These are phyloP conservation scores for Lagria hirta DNA, from an alignment of 2,888 invertebrate species.

Conservation along the genomic window DNA sequence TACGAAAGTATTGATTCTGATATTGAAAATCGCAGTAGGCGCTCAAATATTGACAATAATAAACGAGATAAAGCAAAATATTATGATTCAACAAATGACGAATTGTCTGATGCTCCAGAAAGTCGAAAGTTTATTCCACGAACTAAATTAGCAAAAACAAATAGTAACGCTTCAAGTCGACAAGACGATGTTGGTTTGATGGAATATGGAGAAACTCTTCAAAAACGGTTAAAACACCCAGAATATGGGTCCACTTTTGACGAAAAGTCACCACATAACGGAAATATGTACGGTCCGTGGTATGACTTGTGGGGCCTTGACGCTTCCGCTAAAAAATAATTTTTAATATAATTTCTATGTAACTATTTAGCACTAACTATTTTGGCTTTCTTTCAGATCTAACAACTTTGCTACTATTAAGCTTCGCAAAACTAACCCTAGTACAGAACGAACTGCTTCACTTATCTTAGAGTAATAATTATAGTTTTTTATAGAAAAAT, in stretches of 20 bases:
- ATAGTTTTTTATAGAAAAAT: slow-evolving; percentile 5
- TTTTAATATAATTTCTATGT: slow-evolving; percentile 16
- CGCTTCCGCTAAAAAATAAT: slow-evolving; percentile 58
- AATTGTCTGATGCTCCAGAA: slow-evolving; percentile 51
- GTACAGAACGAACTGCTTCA: slow-evolving; percentile 80
- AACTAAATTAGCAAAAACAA: slow-evolving; percentile 67
- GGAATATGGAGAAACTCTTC: slow-evolving; percentile 54
- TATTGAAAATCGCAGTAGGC: slow-evolving; percentile 31
- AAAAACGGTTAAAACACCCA: slow-evolving; percentile 51
- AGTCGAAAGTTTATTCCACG: slow-evolving; percentile 66
- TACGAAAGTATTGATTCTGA: slow-evolving; percentile 51
- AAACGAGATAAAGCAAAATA: slow-evolving; percentile 44
- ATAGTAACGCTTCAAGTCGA: slow-evolving; percentile 49
- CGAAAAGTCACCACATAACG: slow-evolving; percentile 60
- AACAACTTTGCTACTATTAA: slow-evolving; percentile 88
- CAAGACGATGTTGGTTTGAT: slow-evolving; percentile 49
- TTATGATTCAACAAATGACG: slow-evolving; percentile 50
- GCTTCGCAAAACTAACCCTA: slow-evolving; percentile 80
- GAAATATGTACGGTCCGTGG: slow-evolving; percentile 83
- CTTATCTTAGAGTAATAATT: slow-evolving; percentile 60
- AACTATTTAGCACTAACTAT: slow-evolving; percentile 14
- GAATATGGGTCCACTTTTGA: slow-evolving; percentile 52
- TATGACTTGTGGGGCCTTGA: slow-evolving; percentile 85
- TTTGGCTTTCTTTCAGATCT: slow-evolving; percentile 62
- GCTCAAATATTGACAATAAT: slow-evolving; percentile 36